Evolutionary conservation across 2,888 invertebrate genomes (phyloP).

Genomic region (Dicyrtoma fusca): DNA sequence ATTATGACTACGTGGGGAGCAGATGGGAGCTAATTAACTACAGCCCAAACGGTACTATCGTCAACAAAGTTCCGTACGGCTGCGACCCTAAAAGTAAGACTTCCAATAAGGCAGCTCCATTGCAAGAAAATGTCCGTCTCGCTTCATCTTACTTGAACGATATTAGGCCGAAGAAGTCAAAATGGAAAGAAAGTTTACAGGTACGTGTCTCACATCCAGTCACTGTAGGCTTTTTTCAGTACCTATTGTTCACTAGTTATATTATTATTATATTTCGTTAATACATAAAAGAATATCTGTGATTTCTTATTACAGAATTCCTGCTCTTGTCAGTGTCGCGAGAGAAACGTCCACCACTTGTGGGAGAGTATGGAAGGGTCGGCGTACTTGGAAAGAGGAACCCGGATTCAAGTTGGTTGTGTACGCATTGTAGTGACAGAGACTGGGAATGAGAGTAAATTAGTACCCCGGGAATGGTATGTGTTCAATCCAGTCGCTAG

Average conservation of each 20-base stretch:
- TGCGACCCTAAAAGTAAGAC: constrained; percentile 22
- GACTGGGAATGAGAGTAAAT: constrained; percentile 26
- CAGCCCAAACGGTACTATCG: constrained; percentile 50
- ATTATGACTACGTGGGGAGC: constrained; percentile 40
- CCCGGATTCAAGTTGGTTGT: constrained; percentile 38
- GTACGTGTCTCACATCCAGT: no score
- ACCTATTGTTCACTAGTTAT: no score
- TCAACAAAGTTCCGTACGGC: constrained; percentile 31
- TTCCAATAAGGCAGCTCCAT: constrained; percentile 13
- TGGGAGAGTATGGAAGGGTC: constrained; percentile 28
- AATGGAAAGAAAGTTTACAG: no score
- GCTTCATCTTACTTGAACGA: no score
- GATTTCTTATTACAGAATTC: no score
- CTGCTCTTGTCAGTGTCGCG: not conserved
- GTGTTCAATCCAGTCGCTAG: not conserved
- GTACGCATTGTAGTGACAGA: constrained; percentile 25
- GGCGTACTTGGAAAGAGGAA: constrained; percentile 30
- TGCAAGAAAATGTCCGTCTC: constrained; percentile 14
- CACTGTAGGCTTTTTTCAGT: no score
- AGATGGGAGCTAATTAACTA: constrained; percentile 82
- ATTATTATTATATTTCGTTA: no score
- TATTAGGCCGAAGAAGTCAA: no score
- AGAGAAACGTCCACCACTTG: not conserved
- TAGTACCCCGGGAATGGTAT: constrained; percentile 3
- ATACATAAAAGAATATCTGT: no score